Conservation (phyloP, 2,888 invertebrate species). For the Eilema depressum region DNA sequence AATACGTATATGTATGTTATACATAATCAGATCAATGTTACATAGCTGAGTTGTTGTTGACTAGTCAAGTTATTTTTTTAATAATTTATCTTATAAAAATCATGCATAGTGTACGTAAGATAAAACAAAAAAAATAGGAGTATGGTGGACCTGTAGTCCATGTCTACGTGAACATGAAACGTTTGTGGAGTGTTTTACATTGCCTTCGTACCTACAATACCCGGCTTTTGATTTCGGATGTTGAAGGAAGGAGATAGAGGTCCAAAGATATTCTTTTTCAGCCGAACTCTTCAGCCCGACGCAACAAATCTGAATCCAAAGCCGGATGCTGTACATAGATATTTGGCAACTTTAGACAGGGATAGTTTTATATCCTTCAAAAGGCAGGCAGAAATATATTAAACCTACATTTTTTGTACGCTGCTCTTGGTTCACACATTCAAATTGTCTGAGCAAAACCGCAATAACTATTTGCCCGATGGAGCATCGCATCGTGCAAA, state of each 20-base stretch:
- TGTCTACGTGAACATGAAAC: too few relatives aligned
- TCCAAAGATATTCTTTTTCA: too few relatives aligned
- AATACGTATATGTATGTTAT: slow-evolving; percentile 18
- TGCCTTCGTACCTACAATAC: too few relatives aligned
- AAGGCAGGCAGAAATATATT: background rate
- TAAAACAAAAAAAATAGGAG: background rate
- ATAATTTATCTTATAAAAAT: background rate
- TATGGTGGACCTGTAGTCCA: fast-evolving
- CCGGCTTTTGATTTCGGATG: too few relatives aligned
- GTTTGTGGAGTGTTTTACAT: too few relatives aligned
- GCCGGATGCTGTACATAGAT: background rate
- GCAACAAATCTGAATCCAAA: background rate
- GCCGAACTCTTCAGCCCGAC: too few relatives aligned
- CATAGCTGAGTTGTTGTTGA: slow-evolving; percentile 30
- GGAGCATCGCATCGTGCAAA: too few relatives aligned
- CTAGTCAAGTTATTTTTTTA: slow-evolving; percentile 41
- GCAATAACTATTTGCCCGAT: too few relatives aligned
- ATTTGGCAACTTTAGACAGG: background rate
- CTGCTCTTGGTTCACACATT: too few relatives aligned
- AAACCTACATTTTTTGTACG: background rate
- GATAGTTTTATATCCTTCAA: background rate
- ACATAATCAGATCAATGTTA: slow-evolving; percentile 39
- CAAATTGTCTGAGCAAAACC: too few relatives aligned
- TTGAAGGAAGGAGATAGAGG: too few relatives aligned
- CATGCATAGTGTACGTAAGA: background rate